Percentiles rank a stretch among this genome's conserved stretches.
These are phyloP conservation scores for Morus bassanus DNA, from an alignment of 2,797 vertebrate species.

Conservation along the genomic window DNA sequence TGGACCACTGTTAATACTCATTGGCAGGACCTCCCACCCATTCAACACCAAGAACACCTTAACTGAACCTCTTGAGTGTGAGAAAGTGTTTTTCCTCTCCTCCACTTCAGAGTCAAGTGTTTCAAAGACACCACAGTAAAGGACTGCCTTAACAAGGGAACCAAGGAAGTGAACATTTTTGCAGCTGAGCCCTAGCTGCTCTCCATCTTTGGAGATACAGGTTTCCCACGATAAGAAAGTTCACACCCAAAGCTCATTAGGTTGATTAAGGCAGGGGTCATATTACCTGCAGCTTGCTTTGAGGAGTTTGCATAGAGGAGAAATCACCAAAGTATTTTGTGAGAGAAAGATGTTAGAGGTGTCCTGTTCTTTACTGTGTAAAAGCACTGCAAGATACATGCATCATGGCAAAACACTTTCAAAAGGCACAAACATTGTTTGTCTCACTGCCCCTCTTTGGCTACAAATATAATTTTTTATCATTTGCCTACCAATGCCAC, in stretches of 20 bases:
- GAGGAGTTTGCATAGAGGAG: background rate
- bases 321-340: background rate
- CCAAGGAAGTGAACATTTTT: background rate
- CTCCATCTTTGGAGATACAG: background rate
- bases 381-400: background rate
- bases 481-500: background rate
- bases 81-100: background rate
- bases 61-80: accelerated
- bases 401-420: background rate
- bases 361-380: background rate
- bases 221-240: background rate
- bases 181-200: background rate
- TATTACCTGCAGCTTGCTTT: background rate
- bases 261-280: background rate
- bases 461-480: background rate
- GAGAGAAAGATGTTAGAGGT: background rate
- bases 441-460: background rate
- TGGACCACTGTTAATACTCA: background rate
- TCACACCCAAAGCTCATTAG: background rate
- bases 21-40: background rate
- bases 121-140: background rate
- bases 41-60: background rate
- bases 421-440: background rate
- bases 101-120: background rate
- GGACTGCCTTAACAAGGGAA: background rate